phyloP scores from a whole-genome alignment of 2,113 vertebrate species.

The Bubo blakistoni region DNA sequence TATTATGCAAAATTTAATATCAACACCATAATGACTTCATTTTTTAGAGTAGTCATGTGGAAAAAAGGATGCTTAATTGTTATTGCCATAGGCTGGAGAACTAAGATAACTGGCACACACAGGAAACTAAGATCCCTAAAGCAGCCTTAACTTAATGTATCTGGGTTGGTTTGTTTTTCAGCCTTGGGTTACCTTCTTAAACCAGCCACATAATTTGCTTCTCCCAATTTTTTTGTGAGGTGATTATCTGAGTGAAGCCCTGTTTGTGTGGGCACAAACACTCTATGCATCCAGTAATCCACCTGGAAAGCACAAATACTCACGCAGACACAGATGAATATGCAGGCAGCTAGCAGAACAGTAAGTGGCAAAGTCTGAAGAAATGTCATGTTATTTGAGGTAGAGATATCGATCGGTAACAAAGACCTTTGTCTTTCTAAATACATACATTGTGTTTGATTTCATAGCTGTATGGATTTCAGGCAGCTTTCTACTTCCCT shows the following conservation, averaged over 20 bases:
- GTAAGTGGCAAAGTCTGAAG: not conserved
- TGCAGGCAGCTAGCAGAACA: not conserved
- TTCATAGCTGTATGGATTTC: not conserved
- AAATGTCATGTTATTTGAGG: not conserved
- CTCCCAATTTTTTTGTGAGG: not conserved
- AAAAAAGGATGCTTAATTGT: not conserved
- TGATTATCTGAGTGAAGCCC: not conserved
- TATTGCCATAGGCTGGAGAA: not conserved
- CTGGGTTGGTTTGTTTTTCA: not conserved
- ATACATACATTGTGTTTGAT: not conserved
- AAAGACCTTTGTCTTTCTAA: not conserved
- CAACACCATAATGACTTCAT: not conserved
- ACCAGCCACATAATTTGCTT: not conserved
- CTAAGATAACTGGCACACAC: not conserved
- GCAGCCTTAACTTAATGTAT: not conserved
- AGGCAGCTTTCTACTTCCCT: not conserved
- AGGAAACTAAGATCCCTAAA: not conserved
- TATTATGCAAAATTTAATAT: not conserved
- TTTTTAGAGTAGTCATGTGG: not conserved
- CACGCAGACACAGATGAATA: not conserved
- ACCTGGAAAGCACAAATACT: not conserved
- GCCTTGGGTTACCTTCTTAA: not conserved
- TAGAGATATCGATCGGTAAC: not conserved
- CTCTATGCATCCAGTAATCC: not conserved
- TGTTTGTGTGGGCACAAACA: fast-evolving